These are phyloP conservation scores for Gephyroberyx darwinii DNA, from an alignment of 2,797 vertebrate genomes.

Conservation along the genomic window DNA sequence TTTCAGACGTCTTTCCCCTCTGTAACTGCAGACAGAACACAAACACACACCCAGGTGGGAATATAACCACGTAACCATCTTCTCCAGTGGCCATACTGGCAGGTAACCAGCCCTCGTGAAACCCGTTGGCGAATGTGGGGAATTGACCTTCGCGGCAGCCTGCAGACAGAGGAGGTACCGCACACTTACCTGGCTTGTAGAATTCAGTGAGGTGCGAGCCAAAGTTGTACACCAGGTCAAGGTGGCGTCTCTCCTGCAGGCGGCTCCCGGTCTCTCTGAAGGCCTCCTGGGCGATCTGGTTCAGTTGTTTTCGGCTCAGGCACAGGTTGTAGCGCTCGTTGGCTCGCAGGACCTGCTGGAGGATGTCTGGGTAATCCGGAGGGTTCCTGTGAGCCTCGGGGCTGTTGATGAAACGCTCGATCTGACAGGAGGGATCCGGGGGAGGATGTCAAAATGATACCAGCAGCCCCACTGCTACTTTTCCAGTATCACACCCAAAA, in stretches of 20 bases:
- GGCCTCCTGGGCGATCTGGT: conserved; percentile 86
- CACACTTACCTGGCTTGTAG: conserved; percentile 82
- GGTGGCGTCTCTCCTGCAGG: conserved; percentile 88
- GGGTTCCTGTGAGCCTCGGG: conserved; percentile 79
- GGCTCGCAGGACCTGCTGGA: conserved; percentile 83
- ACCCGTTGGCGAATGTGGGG: no score
- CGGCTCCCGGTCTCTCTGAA: conserved; percentile 88
- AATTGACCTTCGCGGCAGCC: no score
- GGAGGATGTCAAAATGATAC: neutral
- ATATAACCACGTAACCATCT: no score
- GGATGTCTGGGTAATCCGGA: conserved; percentile 89
- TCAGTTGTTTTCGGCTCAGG: conserved; percentile 81
- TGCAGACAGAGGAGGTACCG: neutral
- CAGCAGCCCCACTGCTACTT: neutral
- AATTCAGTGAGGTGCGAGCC: conserved; percentile 89
- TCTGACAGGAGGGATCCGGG: conserved; percentile 54
- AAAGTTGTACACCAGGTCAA: conserved; percentile 92
- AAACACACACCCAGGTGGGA: no score
- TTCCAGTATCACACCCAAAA: neutral
- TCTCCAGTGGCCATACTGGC: no score
- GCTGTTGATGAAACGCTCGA: conserved; percentile 90
- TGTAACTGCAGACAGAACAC: no score
- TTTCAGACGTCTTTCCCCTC: no score
- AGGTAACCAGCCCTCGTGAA: no score
- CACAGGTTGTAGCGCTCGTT: conserved; percentile 81